Conservation (phyloP, 2,797 vertebrate genomes). For the Crax fasciolata region DNA sequence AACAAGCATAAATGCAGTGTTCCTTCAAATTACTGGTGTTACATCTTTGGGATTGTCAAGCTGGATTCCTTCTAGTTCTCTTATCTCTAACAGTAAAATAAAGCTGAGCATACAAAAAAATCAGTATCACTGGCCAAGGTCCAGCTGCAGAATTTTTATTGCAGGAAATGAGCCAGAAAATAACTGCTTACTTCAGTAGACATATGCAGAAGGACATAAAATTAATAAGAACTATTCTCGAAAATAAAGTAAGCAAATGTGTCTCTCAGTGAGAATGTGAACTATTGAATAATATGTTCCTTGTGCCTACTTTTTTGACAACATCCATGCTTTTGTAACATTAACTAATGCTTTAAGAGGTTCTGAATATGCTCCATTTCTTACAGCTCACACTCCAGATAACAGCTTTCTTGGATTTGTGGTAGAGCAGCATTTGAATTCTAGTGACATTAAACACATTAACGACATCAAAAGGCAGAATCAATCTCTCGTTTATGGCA, state of each 20-base stretch:
- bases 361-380: slow-evolving; percentile 24
- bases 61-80: slow-evolving; percentile 22
- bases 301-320: not conserved
- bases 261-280: not conserved
- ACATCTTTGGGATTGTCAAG: not conserved
- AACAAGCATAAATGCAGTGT: not conserved
- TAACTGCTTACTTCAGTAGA: not conserved
- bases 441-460: slow-evolving; percentile 96
- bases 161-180: slow-evolving; percentile 5
- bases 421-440: slow-evolving; percentile 98
- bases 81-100: slow-evolving; percentile 6
- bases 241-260: slow-evolving; percentile 11
- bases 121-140: not conserved
- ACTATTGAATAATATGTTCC: not conserved
- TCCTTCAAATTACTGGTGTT: not conserved
- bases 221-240: not conserved
- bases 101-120: not conserved
- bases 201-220: not conserved
- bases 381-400: slow-evolving; percentile 96
- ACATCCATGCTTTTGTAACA: not conserved
- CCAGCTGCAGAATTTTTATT: slow-evolving; percentile 27
- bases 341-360: not conserved
- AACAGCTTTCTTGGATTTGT: slow-evolving; percentile 99
- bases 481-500: slow-evolving; percentile 97
- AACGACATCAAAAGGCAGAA: slow-evolving; percentile 98